These are phyloP conservation scores for Drosophila meridionalis DNA, from an alignment of 2,888 invertebrate species.

Conservation along the genomic window DNA sequence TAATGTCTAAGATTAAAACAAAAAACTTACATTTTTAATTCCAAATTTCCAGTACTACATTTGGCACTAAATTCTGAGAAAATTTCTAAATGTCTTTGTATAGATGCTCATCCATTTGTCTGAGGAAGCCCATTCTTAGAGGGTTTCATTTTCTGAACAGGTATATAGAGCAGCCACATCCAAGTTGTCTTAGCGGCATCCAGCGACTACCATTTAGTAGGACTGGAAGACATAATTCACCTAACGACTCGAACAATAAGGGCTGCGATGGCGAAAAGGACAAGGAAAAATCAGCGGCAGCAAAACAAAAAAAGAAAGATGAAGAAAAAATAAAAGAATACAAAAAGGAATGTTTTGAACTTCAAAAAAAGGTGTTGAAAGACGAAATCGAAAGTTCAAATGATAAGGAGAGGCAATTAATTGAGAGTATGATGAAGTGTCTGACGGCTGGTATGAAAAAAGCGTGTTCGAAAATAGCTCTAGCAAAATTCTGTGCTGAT, in stretches of 20 bases:
- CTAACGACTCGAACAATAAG: not conserved
- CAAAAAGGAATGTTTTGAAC: constrained; percentile 36
- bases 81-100: constrained; percentile 24
- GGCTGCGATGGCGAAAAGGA: constrained; percentile 11
- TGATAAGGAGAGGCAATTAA: constrained; percentile 9
- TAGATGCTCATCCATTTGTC: not conserved
- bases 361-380: constrained; percentile 3
- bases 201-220: not conserved
- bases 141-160: constrained; percentile 1
- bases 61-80: not conserved
- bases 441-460: constrained; percentile 30
- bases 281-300: not conserved
- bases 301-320: constrained; percentile 14
- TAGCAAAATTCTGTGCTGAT: constrained; percentile 13
- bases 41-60: not conserved
- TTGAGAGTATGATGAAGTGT: constrained; percentile 24
- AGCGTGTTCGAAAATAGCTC: constrained; percentile 31
- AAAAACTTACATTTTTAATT: not conserved
- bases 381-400: constrained; percentile 9
- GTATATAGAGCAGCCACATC: constrained; percentile 5
- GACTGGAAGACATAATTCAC: not conserved
- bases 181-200: not conserved
- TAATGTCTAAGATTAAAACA: constrained; percentile 3
- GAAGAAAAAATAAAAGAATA: constrained; percentile 7
- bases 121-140: not conserved